Percentiles rank a stretch among this genome's conserved stretches.
Conservation (phyloP, 2,797 vertebrate species). For the Acropternis orthonyx region DNA sequence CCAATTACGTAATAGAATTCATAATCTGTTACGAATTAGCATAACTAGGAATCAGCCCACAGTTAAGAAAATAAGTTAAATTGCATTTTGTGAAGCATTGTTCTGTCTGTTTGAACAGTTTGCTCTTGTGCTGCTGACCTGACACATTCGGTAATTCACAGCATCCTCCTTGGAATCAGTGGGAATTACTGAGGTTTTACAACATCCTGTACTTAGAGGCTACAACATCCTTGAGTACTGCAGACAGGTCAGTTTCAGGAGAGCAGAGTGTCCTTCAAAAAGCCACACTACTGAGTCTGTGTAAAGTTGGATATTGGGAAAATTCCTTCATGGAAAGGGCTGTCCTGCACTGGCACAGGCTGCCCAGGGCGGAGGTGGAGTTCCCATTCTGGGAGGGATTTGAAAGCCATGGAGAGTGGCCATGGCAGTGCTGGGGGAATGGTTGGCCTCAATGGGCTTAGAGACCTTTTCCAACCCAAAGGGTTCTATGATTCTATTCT, state of each 20-base stretch:
- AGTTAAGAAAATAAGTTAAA: slow-evolving; percentile 27
- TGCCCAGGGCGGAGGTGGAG: background rate
- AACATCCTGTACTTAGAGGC: accelerated
- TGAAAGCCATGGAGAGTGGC: background rate
- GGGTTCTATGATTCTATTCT: background rate
- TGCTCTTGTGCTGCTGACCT: background rate
- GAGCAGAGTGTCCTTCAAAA: background rate
- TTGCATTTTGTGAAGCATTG: background rate
- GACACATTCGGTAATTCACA: background rate
- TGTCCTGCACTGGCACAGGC: background rate
- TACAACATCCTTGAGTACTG: accelerated
- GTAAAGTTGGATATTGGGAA: background rate
- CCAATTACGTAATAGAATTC: background rate
- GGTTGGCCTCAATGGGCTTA: background rate
- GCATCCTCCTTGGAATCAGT: background rate
- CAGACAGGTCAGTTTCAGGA: background rate
- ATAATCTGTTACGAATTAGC: background rate
- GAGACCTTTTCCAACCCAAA: background rate
- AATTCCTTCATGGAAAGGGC: background rate
- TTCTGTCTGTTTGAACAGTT: background rate
- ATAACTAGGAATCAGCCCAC: background rate
- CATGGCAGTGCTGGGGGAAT: background rate
- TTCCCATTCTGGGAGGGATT: background rate
- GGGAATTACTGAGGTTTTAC: background rate
- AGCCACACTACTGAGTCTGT: background rate